A percentile compares a stretch with the other conserved stretches of the same genome.
Conservation (phyloP, 1,140 invertebrate species). For the Rhizoglyphus robini region DNA sequence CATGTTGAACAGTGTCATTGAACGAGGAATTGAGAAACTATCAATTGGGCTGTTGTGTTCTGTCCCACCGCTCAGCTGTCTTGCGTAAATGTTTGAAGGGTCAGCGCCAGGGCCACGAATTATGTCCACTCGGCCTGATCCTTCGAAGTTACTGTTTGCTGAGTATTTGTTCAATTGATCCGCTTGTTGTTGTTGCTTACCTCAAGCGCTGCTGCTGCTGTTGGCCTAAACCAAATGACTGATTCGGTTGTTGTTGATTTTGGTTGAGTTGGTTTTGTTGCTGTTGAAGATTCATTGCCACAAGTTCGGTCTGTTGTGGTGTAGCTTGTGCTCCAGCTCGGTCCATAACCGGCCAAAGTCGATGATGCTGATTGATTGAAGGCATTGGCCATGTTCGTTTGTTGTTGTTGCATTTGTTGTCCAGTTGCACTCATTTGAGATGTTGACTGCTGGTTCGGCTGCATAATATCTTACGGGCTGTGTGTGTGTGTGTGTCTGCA, state of each 20-base stretch:
- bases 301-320: background rate
- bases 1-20: background rate
- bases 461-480: background rate
- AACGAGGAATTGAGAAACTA: background rate
- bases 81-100: too few species aligned
- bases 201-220: background rate
- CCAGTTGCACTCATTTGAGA: too few species aligned
- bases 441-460: background rate
- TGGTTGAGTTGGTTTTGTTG: background rate
- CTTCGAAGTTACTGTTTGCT: background rate
- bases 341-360: too few species aligned
- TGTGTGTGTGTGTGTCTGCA: too few species aligned
- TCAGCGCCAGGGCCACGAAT: background rate
- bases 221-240: background rate
- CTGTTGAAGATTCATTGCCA: slow-evolving; percentile 3
- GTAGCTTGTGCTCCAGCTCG: too few species aligned
- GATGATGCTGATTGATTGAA: background rate
- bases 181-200: background rate
- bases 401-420: background rate
- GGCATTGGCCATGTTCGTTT: background rate
- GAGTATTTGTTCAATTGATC: background rate
- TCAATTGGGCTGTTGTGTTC: too few species aligned
- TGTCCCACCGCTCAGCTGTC: too few species aligned
- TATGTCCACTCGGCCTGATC: background rate
- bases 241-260: background rate